A percentile compares a stretch with the other conserved stretches of the same genome.
Evolutionary conservation across 2,113 vertebrate species (phyloP).

Genomic region (Lontra canadensis): DNA sequence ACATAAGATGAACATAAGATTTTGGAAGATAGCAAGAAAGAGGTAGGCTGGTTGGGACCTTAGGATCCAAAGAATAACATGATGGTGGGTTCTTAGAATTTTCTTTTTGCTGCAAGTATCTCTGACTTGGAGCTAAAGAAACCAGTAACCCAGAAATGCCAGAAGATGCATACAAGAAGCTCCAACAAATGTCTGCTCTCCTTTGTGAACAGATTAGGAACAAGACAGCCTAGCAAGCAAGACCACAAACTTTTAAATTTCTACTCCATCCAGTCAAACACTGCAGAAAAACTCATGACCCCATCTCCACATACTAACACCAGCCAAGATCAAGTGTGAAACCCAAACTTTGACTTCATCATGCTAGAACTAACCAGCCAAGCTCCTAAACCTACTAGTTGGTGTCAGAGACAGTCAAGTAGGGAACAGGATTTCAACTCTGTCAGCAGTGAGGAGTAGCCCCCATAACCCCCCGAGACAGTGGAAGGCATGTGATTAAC

Average conservation of each 20-base stretch:
- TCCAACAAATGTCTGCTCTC: background rate
- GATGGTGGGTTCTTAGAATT: background rate
- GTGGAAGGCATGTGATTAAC: background rate
- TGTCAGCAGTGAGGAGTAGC: background rate
- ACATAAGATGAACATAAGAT: background rate
- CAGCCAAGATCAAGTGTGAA: background rate
- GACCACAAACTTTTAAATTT: background rate
- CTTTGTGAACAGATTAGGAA: background rate
- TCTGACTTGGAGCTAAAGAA: background rate
- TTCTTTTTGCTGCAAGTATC: background rate
- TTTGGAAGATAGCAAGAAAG: background rate
- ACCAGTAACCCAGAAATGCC: background rate
- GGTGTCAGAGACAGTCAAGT: background rate
- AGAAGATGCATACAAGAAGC: background rate
- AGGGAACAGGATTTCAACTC: background rate
- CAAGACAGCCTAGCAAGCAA: background rate
- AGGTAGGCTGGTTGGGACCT: background rate
- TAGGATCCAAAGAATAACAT: background rate
- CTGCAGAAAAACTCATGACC: background rate
- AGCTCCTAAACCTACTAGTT: no score
- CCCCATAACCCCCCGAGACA: rapidly evolving
- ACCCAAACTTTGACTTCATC: background rate
- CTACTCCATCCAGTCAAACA: background rate
- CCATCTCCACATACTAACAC: background rate
- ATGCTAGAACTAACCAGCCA: background rate